Base-by-base conservation (phyloP, 92 coral and sea anemone genomes). In the Phenganax subtilis region DNA sequence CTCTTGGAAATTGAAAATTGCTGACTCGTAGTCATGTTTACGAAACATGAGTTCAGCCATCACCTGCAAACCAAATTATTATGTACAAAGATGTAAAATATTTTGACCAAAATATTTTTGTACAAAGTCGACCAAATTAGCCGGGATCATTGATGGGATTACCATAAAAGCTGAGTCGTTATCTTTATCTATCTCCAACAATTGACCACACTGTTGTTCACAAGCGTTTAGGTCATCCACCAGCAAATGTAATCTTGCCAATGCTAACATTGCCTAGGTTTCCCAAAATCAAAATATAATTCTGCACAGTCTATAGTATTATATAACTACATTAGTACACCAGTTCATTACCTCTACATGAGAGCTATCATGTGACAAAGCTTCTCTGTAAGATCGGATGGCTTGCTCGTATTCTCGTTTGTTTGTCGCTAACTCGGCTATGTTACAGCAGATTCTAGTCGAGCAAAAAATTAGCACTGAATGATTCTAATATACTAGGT, bases 41-140 rank as follows among this genome's bases (percentile, higher is more conserved):
- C 98, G 86, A 85, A 94, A 94, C 98, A 92, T 94, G 74, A 94
- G 86, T 84, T 94, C 98, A 1, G 98, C 98, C 98, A 94, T 92
- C 98, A 94, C 92, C 98, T 94, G 83, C 20, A 83, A 79, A 71
- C 12, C 53, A 71, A 3, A 71, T 47, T 15, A 71, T 12, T 51
- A 20, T 52, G 20, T 11, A 51, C 44, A 70, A 70, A 7, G 52
- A 31, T 70, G 52, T 70, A 70, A 1, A 70, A 70, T 37, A 37
- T 5, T 37, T 37, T 5, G 47, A 5, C 2, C 47, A 5, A 37
- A 37, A 37, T 37, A 37, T 5, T 37, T 37, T 37, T 2, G 47
- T 5, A 5, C 3, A 37, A 37, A 37, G 47, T 37, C 3, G 47
- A 37, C 47, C 47, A 1, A 37, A 37, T 5, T 37, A 37, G 47